These are phyloP conservation scores for Megalops atlanticus DNA, from an alignment of 2,113 vertebrate species.

Conservation along the genomic window DNA sequence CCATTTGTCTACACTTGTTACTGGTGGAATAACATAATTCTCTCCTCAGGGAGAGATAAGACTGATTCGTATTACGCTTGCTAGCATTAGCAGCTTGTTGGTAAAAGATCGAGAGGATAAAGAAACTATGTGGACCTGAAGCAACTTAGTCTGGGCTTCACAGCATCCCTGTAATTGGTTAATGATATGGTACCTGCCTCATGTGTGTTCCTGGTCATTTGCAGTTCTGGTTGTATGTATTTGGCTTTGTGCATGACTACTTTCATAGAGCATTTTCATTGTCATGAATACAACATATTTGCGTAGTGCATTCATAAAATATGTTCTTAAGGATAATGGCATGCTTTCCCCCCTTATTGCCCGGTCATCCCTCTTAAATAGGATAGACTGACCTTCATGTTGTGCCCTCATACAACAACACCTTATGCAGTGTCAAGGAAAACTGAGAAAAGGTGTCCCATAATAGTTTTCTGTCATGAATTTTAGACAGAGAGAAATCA, in stretches of 20 bases:
- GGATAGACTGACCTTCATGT: not conserved
- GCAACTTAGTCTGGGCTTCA: not conserved
- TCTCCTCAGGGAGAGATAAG: not conserved
- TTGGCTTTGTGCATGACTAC: not conserved
- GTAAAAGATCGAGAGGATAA: not conserved
- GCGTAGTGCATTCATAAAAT: not conserved
- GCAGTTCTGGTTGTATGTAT: not conserved
- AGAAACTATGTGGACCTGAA: not conserved
- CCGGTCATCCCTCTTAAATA: too few relatives aligned
- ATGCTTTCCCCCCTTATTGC: too few relatives aligned
- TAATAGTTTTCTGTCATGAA: too few relatives aligned
- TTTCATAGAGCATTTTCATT: not conserved
- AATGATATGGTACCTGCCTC: not conserved
- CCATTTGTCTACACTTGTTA: constrained; percentile 5
- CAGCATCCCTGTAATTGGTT: not conserved
- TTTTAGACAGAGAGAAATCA: too few relatives aligned
- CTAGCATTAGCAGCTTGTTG: not conserved
- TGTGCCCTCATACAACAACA: too few relatives aligned
- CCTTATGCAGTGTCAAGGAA: too few relatives aligned
- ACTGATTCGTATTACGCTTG: not conserved
- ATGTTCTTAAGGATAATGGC: not conserved
- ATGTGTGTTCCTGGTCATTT: not conserved
- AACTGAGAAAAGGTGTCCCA: too few relatives aligned
- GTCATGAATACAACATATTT: not conserved
- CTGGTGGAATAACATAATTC: not conserved